These are phyloP conservation scores for Leucoma salicis DNA, from an alignment of 2,888 invertebrate genomes.

Conservation along the genomic window DNA sequence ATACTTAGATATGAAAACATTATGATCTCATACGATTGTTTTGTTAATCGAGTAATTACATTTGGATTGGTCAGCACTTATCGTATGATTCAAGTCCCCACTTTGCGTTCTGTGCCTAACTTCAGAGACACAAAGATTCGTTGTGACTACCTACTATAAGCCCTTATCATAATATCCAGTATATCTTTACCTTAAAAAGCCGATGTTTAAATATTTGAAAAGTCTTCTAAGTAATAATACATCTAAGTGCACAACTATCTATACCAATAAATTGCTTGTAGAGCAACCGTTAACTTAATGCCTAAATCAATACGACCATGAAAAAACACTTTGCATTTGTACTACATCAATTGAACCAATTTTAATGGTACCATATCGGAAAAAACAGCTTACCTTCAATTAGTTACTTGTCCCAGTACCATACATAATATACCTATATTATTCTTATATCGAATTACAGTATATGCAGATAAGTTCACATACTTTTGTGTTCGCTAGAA, in stretches of 20 bases:
- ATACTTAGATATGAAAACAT: too few species aligned
- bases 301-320: slow-evolving; percentile 2
- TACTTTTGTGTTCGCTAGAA: slow-evolving; percentile 41
- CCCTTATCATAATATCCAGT: too few species aligned
- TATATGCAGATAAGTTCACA: slow-evolving; percentile 54
- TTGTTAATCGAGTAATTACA: too few species aligned
- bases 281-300: not conserved
- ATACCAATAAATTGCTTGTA: not conserved
- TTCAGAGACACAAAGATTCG: too few species aligned
- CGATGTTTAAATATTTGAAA: too few species aligned
- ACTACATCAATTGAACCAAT: slow-evolving; percentile 1
- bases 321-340: not conserved
- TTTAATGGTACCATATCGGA: not conserved
- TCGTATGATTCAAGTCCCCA: too few species aligned
- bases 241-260: slow-evolving; percentile 2
- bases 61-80: too few species aligned
- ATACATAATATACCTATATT: slow-evolving; percentile 3
- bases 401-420: slow-evolving; percentile 6
- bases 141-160: too few species aligned
- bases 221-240: too few species aligned
- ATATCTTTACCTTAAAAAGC: too few species aligned
- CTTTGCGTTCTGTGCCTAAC: too few species aligned
- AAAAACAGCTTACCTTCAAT: not conserved
- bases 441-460: not conserved
- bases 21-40: too few species aligned